Base-by-base conservation (phyloP, 2,888 invertebrate genomes). In the Leptopterna dolabrata region DNA sequence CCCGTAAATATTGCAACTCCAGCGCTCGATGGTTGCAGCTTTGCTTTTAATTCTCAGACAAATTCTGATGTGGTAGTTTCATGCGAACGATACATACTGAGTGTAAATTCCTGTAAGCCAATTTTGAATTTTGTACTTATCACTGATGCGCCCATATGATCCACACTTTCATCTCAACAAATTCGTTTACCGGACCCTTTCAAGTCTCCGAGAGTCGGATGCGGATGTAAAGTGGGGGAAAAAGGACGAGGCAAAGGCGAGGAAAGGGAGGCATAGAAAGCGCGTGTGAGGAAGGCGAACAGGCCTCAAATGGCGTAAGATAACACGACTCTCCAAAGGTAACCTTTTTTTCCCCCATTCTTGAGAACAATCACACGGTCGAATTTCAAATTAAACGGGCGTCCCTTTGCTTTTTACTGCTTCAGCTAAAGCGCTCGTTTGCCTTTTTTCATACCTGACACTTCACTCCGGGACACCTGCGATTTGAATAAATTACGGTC, bases 401-500 rank as follows among this genome's bases (percentile, higher is more conserved):
- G 13, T 27, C 24, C 63, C 63, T 2, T 63, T 24, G 9, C 27
- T 63, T 63, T 63, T 63, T 7, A 63, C 24, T 27, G 27, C 24
- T 24, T 19, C 0, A 11, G 27, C 63, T 63, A 24, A 27, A 19
- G 63, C 24, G 13, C 4, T 63, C 19, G 51, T 51, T n/a, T 16
- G n/a, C n/a, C 51, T n/a, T 63, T 63, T 63, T 63, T 63, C 63
- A 63, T 63, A 63, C 63, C 24, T 63, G 63, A 63, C 2, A 24
- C 63, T 24, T 63, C 27, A n/a, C n/a, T 63, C 27, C 7, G 63
- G 24, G 19, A 63, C 63, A 27, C 63, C 63, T 63, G 63, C 24
- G 63, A 63, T 63, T 63, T 63, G 63, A 63, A 63, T 63, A 63
- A 63, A 63, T 63, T 63, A 63, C 63, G 63, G 63, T 11, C 63